Evolutionary conservation across 2,888 invertebrate genomes (phyloP), one percentile per base, ranked within the genome.

Genomic region (Pyrrhosoma nymphula): DNA sequence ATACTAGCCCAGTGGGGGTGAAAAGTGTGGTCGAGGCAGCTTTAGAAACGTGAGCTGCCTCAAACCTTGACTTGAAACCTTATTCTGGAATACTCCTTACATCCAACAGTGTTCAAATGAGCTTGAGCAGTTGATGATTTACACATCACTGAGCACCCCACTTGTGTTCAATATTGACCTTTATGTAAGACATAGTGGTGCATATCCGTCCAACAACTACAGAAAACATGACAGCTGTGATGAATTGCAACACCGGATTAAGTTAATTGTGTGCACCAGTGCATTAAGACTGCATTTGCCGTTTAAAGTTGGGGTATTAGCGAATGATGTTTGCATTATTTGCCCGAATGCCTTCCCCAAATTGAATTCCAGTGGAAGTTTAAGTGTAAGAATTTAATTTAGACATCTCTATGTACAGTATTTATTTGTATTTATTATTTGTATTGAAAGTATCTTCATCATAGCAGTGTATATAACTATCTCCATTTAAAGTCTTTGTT

Each of bases 361-460:
- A 39, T 47, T 55, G 75, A 75, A 47, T 93, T 93, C 69, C 60
- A 60, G 56, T 93, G 82, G 82, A 82, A 93, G 75, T 69, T n/a
- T 30, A 93, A 75, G 10, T 60, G n/a, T 55, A 60, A 69, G 63
- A 69, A 47, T 69, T 82, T 35, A 82, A 26, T 93, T 93, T 47
- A 69, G 69, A 47, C 69, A 69, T 93, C 69, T 69, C 39, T 93
- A 69, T 93, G 93, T 93, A 93, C 47, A 93, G 93, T 93, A 93
- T 93, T 93, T 93, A 93, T 93, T 93, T 93, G 69, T 93, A 93
- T 93, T 93, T 93, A 93, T 93, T 93, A 69, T 47, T 93, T 93
- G 63, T 93, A 93, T 69, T 69, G 14, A n/a, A 47, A 69, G 69
- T 69, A 69, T 93, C 69, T 69, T 93, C 63, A 69, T 93, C 93